Conservation (phyloP, 2,113 vertebrate genomes). For the Cercopithecus mona region DNA sequence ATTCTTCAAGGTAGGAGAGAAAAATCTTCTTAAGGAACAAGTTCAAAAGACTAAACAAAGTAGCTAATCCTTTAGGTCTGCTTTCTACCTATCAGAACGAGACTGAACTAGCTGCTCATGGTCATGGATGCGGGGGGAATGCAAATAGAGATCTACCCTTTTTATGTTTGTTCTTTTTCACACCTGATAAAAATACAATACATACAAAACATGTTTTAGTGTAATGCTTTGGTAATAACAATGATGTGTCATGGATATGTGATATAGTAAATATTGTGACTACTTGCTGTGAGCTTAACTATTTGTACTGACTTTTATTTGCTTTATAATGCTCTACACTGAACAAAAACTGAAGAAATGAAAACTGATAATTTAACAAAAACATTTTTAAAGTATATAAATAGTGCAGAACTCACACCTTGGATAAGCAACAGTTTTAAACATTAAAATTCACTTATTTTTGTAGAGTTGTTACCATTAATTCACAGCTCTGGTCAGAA, state of each 20-base stretch:
- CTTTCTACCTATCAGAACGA: conserved; percentile 57
- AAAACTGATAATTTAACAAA: conserved; percentile 46
- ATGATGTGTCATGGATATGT: conserved; percentile 52
- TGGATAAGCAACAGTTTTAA: conserved; percentile 15
- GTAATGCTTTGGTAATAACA: conserved; percentile 62
- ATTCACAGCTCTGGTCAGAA: conserved; percentile 20
- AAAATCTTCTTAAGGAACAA: conserved; percentile 49
- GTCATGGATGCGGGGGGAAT: conserved; percentile 26
- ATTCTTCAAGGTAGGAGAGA: background rate
- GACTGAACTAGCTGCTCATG: conserved; percentile 51
- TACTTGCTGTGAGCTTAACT: conserved; percentile 33
- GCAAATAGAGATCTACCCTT: conserved; percentile 46
- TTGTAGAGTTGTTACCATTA: conserved; percentile 41
- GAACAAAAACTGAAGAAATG: background rate
- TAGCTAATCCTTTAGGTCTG: conserved; percentile 56
- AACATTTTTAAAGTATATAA: conserved; percentile 13
- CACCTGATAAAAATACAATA: conserved; percentile 69
- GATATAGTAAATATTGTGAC: conserved; percentile 58
- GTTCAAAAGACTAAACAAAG: conserved; percentile 62
- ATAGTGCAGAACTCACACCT: conserved; percentile 21
- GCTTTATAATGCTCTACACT: conserved; percentile 31
- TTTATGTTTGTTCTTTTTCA: conserved; percentile 68
- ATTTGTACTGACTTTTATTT: conserved; percentile 37
- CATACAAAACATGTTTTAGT: conserved; percentile 67
- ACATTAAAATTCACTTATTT: conserved; percentile 14